Evolutionary conservation across 2,888 invertebrate genomes (phyloP), one percentile per base, ranked within the genome.

Genomic region (Sarcophaga caerulescens): DNA sequence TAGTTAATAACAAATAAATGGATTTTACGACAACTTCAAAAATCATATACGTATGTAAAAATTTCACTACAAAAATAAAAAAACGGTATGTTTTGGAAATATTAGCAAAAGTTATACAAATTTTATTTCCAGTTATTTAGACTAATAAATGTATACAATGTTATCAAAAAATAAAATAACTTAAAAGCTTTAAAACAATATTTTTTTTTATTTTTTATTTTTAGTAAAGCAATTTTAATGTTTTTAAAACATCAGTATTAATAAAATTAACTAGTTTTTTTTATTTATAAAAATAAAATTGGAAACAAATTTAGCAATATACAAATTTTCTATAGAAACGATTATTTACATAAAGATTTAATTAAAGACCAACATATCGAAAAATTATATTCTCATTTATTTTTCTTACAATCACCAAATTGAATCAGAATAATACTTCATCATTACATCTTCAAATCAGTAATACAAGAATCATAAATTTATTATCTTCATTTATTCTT

Each of bases 391-490:
- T 35, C 2, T 35, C 10, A 35, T 35, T 10, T 35, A 82, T 80
- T 74, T 88, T 88, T 83, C 81, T 88, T 85, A 62, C n/a, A 59
- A 52, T 52, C 23, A 84, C 68, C 83, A 88, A 83, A 82, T 35
- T 69, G 71, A 83, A 83, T 62, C 21, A n/a, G 12, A 12, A 73
- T n/a, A 74, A 60, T 68, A 81, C n/a, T n/a, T n/a, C n/a, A n/a
- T n/a, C n/a, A 3, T 57, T 35, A 60, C 35, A 35, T 35, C 35
- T 35, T 35, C 35, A 35, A 35, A 35, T 35, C 8, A 35, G 35
- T 35, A 35, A 35, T 35, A 35, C 35, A 35, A 35, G 35, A 8
- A 10, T 10, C 35, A 35, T 35, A 35, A 35, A 35, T 35, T 35
- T 35, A 35, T 74, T 74, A 68, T 35, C 10, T 10, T 35, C 35